Evolutionary conservation across 1,140 invertebrate species (phyloP).

Genomic region (Aphidius gifuensis): DNA sequence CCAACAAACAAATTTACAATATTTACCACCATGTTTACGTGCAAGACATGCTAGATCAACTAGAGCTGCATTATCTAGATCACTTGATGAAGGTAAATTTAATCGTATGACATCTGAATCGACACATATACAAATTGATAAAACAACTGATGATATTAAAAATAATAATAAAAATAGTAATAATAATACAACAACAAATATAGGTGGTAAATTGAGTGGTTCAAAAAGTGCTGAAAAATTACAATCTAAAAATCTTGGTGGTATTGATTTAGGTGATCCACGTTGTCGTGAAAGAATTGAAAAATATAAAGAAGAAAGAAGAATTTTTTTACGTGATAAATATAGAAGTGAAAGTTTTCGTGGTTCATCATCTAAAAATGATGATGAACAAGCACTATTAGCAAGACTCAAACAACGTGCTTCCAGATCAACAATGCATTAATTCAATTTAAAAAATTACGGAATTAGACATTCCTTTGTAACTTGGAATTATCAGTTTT

Average conservation of each 20-base stretch:
- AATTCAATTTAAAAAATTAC: constrained; percentile 16
- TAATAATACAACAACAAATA: constrained; percentile 50
- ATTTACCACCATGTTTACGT: constrained; percentile 58
- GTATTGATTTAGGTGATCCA: constrained; percentile 57
- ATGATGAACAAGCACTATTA: constrained; percentile 50
- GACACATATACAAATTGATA: constrained; percentile 32
- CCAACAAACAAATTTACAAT: constrained; percentile 34
- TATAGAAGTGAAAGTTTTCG: constrained; percentile 81
- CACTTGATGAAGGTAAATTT: constrained; percentile 63
- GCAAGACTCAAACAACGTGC: constrained; percentile 52
- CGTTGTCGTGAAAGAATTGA: constrained; percentile 75
- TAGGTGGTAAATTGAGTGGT: constrained; percentile 32
- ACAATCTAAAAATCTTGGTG: constrained; percentile 41
- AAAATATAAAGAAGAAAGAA: constrained; percentile 87
- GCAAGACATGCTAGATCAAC: constrained; percentile 55
- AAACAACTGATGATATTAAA: constrained; percentile 26
- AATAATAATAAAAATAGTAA: constrained; percentile 23
- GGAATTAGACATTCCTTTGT: too few relatives aligned
- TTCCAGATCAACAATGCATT: constrained; percentile 52
- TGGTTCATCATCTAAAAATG: constrained; percentile 44
- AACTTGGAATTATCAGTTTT: constrained; percentile 11
- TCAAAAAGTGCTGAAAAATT: constrained; percentile 33
- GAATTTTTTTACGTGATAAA: constrained; percentile 81
- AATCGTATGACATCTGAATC: constrained; percentile 52
- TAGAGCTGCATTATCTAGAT: constrained; percentile 66